Evolutionary conservation across 2,113 vertebrate genomes (phyloP), one percentile per base, ranked within the genome.

Genomic region (Takifugu bimaculatus): DNA sequence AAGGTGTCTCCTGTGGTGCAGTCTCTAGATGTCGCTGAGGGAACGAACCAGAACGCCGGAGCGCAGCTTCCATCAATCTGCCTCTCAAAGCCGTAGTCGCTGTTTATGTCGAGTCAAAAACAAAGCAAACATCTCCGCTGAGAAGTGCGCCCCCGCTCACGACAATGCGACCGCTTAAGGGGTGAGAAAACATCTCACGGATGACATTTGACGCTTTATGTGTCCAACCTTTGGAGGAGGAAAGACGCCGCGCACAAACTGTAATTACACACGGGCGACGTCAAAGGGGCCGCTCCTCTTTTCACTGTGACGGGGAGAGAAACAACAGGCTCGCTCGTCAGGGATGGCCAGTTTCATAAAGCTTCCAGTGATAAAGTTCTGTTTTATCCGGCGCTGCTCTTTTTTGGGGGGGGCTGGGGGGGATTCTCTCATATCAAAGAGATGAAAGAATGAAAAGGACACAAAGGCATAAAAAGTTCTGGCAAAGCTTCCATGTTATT

Each of bases 11-110:
- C 93, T 2, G 91, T 63, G 79, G 92, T 92, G 84, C 95, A 97
- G 56, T 94, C 93, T 78, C 93, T 92, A 0, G 93, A 93, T 56
- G 93, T 71, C 28, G 92, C 93, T 4, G 94, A 93, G 2, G 93
- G 94, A 76, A 94, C 85, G 43, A 93, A 97, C 95, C 95, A 97
- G 84, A 97, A 97, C 1, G 94, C 92, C 13, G 92, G 93, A 26
- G 91, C 81, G 60, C 95, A 97, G 63, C 92, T 93, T 0, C 94
- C 94, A 20, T 94, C 93, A 64, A 83, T 89, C 80, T 94, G 93
- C 54, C 94, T 88, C 50, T 96, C 94, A 54, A 95, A 96, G 26
- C 95, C 95, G 29, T 96, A 97, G 81, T 97, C 95, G 13, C 95
- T 97, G 14, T 44, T 70, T 15, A 13, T 1, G 35, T 35, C 49